These are phyloP conservation scores for Tapirus indicus DNA, from an alignment of 2,797 vertebrate genomes.

Conservation along the genomic window DNA sequence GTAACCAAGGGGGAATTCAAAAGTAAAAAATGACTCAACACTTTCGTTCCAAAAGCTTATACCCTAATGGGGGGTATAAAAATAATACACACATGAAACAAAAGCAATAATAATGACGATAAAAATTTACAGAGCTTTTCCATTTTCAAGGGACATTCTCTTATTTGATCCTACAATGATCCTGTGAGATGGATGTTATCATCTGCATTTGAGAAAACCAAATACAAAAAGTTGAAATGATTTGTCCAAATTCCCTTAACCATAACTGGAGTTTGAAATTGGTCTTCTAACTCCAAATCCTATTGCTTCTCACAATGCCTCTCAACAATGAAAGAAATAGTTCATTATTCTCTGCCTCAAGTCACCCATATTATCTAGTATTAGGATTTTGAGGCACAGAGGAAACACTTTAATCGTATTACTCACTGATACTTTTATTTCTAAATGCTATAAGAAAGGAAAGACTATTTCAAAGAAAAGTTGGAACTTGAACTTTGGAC, in stretches of 20 bases:
- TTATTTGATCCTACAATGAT: neutral
- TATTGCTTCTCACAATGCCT: neutral
- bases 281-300: neutral
- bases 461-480: neutral
- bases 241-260: neutral
- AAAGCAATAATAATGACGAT: neutral
- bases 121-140: neutral
- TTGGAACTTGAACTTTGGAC: neutral
- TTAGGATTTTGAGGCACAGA: neutral
- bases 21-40: constrained; percentile 25
- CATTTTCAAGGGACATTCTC: neutral
- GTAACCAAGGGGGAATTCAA: neutral
- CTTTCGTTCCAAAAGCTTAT: neutral
- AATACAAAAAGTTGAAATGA: neutral
- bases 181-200: neutral
- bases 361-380: neutral
- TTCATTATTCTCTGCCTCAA: neutral
- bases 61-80: neutral
- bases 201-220: neutral
- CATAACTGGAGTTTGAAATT: neutral
- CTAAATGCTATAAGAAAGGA: neutral
- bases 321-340: neutral
- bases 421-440: neutral
- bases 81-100: neutral
- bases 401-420: neutral